These are phyloP conservation scores for Trichogramma evanescens DNA, from an alignment of 2,888 invertebrate species.

Conservation along the genomic window DNA sequence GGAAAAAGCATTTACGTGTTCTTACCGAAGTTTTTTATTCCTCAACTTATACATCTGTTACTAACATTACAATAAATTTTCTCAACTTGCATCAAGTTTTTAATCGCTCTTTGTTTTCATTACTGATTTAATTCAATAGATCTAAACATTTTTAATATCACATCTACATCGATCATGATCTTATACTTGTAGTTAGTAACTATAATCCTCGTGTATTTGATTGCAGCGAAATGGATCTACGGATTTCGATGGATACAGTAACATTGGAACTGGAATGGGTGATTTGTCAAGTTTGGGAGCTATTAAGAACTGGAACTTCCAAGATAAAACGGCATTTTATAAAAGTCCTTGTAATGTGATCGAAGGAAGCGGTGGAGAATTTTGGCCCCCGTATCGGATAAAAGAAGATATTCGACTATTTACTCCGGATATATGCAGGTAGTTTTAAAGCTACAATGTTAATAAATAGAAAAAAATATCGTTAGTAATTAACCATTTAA, in stretches of 20 bases:
- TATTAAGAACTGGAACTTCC: conserved; percentile 66
- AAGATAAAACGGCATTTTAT: conserved; percentile 52
- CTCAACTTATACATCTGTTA: no score
- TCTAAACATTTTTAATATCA: no score
- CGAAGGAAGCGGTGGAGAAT: conserved; percentile 72
- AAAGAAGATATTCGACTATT: conserved; percentile 59
- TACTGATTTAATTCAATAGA: no score
- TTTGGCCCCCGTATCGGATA: conserved; percentile 62
- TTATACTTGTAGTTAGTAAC: neutral
- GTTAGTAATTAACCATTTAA: neutral
- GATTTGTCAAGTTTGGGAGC: conserved; percentile 61
- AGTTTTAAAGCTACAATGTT: conserved; percentile 19
- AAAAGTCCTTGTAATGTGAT: conserved; percentile 56
- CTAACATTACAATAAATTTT: no score
- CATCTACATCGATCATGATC: neutral
- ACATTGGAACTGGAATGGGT: conserved; percentile 65
- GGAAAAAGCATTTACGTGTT: no score
- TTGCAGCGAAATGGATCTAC: conserved; percentile 69
- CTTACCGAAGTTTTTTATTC: no score
- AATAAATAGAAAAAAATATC: neutral
- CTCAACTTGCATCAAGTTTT: no score
- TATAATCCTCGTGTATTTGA: conserved; percentile 1
- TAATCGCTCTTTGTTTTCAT: no score
- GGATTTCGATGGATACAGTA: conserved; percentile 67
- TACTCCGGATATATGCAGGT: conserved; percentile 70